A percentile compares a stretch with the other conserved stretches of the same genome.
Evolutionary conservation across 1,140 invertebrate species (phyloP).

Genomic region (Conus betulinus): DNA sequence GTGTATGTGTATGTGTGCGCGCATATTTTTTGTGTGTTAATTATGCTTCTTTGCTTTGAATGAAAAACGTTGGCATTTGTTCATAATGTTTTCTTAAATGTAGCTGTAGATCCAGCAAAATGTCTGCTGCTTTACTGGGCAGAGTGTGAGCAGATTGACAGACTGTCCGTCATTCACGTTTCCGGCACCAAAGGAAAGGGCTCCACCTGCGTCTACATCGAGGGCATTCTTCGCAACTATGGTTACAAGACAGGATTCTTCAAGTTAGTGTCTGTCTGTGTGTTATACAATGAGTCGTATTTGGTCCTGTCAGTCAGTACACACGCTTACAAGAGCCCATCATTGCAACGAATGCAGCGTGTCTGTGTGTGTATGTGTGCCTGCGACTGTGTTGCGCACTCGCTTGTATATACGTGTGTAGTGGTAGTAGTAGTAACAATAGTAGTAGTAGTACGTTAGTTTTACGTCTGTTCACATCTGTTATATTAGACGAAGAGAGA

Average conservation of each 20-base stretch:
- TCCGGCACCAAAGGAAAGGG: conserved; percentile 96
- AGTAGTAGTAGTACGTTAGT: too few species aligned
- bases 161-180: conserved; percentile 92
- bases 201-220: conserved; percentile 94
- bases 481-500: too few species aligned
- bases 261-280: conserved; percentile 70
- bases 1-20: too few species aligned
- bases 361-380: conserved; percentile 25
- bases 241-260: conserved; percentile 96
- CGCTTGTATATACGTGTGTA: not conserved
- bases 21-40: too few species aligned
- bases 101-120: too few species aligned
- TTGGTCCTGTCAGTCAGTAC: not conserved
- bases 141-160: conserved; percentile 72
- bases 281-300: not conserved
- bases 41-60: too few species aligned
- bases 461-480: too few species aligned
- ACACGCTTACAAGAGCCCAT: not conserved
- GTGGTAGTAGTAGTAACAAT: too few species aligned
- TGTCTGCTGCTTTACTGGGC: too few species aligned
- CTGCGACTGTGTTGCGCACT: not conserved
- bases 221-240: conserved; percentile 90
- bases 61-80: too few species aligned
- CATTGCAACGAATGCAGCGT: not conserved
- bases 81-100: too few species aligned